Base-by-base conservation (phyloP, 1,140 invertebrate species). In the Plodia interpunctella region DNA sequence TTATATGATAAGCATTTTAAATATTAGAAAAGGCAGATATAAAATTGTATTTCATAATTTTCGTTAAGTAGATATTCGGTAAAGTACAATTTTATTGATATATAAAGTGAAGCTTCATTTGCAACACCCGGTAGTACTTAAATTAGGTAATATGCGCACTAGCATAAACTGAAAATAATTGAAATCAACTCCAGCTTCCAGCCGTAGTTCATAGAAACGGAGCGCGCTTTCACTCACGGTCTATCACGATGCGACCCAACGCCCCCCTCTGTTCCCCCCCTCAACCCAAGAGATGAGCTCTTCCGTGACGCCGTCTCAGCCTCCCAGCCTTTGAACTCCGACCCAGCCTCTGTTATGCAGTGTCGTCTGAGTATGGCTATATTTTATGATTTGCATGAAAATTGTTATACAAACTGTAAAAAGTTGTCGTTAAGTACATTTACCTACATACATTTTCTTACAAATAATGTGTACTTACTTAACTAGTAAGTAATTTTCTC, bases 171-270 rank as follows among this genome's bases (percentile, higher is more conserved):
- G 5, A 15, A 44, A 15, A 17, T 44, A 44, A 44, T 44, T 44
- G 38, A 44, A 15, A 44, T 44, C 13, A 44, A 44, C 15, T 44
- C 13, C 38, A 44, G 15, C n/a, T 6, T 44, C 13, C 38, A 44
- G 15, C n/a, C 15, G 13, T 17, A 44, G 38, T 44, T 17, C 38
- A 44, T 10, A 5, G 13, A n/a, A 17, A 44, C 49, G 21, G 20
- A 53, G 57, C 44, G 63, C 50, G 68, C 74, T 82, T 80, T 82
- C 79, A 78, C 79, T 66, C 64, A 61, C 70, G 73, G 77, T 78
- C 80, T 76, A 78, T 80, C 79, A 82, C 79, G 79, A 74, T 10
- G 65, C 49, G 49, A 50, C 62, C n/a, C 52, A 3, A 6, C 21
- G 44, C 62, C 21, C 21, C 21, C 21, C 6, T 54, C 64, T 57